Conservation (phyloP, 1,140 invertebrate genomes). For the Achatina immaculata region DNA sequence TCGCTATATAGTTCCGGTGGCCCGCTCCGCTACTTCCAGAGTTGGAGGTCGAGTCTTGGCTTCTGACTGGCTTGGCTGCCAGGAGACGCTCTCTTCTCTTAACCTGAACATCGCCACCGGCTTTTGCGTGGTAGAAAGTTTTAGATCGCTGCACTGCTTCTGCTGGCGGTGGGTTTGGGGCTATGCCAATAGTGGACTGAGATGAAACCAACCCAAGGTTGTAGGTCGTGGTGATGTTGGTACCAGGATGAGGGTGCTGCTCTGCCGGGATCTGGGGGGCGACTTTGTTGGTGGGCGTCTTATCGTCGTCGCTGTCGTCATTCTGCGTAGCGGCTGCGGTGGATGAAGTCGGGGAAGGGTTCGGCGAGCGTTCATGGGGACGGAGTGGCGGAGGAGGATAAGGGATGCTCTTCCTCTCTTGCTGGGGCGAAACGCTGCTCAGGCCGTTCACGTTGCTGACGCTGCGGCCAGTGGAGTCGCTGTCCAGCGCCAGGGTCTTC, state of each 20-base stretch:
- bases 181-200: neutral
- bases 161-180: neutral
- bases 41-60: conserved; percentile 35
- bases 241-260: neutral
- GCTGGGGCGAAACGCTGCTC: conserved; percentile 1
- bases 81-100: neutral
- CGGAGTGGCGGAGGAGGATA: conserved; percentile 25
- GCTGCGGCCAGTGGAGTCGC: neutral
- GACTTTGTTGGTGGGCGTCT: neutral
- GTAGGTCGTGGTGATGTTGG: conserved; percentile 4
- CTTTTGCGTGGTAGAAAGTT: conserved; percentile 16
- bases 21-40: conserved; percentile 41
- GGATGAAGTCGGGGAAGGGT: neutral
- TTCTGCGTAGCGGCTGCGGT: neutral
- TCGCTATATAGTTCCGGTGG: conserved; percentile 30
- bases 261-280: neutral
- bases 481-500: conserved; percentile 36
- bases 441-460: conserved; percentile 14
- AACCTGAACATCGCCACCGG: neutral
- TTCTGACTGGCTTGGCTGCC: neutral
- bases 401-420: neutral
- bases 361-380: neutral
- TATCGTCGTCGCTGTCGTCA: neutral
- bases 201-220: conserved; percentile 30
- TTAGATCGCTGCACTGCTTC: neutral